These are phyloP conservation scores for Smittia sp. DNA, from an alignment of 2,888 invertebrate species.

Conservation along the genomic window DNA sequence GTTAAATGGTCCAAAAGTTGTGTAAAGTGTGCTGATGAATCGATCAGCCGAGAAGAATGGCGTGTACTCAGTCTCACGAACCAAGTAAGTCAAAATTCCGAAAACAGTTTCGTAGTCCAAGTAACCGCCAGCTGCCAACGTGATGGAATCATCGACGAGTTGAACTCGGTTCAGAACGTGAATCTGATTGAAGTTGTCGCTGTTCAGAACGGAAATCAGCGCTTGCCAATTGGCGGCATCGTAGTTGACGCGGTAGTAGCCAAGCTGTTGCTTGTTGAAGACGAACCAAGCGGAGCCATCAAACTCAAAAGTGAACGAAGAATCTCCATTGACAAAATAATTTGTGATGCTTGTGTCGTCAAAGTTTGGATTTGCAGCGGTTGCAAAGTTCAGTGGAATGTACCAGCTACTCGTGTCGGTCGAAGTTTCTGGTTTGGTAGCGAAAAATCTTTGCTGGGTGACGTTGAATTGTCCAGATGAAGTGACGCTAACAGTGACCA, in stretches of 20 bases:
- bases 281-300: constrained; percentile 31
- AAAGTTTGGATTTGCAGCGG: constrained; percentile 5
- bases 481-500: constrained; percentile 58
- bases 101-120: constrained; percentile 55
- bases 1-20: constrained; percentile 11
- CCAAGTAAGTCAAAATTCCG: constrained; percentile 56
- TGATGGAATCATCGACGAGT: constrained; percentile 65
- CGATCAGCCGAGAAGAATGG: constrained; percentile 49
- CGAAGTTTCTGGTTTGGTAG: background rate
- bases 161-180: constrained; percentile 65
- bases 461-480: constrained; percentile 49
- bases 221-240: constrained; percentile 35
- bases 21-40: constrained; percentile 23
- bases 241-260: constrained; percentile 42
- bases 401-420: constrained; percentile 24
- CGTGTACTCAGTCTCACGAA: constrained; percentile 61
- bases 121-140: constrained; percentile 58
- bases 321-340: background rate
- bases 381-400: constrained; percentile 36
- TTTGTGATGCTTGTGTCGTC: constrained; percentile 1
- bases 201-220: constrained; percentile 12
- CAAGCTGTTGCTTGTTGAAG: constrained; percentile 39
- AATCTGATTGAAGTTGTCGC: constrained; percentile 37
- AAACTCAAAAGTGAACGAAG: background rate
- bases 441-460: constrained; percentile 17